phyloP scores from a whole-genome alignment of 2,888 invertebrate species.

The Spicauda simplicius region DNA sequence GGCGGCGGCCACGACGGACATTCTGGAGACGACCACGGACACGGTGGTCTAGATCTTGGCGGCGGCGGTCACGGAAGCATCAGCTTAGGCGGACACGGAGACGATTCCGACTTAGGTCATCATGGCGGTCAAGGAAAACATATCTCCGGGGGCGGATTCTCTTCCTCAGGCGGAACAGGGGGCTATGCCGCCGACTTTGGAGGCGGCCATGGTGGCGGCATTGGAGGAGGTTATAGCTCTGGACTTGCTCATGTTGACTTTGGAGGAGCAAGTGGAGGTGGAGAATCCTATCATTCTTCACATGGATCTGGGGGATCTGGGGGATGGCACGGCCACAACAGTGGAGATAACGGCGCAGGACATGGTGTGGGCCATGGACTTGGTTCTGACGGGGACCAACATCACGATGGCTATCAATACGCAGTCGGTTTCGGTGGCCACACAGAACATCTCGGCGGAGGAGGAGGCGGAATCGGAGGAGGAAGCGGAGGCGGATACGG shows the following conservation, averaged over 20 bases:
- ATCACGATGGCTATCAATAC: slow-evolving; percentile 43
- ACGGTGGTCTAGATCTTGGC: slow-evolving; percentile 41
- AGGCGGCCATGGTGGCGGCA: slow-evolving; percentile 46
- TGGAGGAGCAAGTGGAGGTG: slow-evolving; percentile 48
- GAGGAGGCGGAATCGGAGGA: slow-evolving; percentile 33
- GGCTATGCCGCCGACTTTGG: slow-evolving; percentile 46
- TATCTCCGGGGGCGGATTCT: slow-evolving; percentile 41
- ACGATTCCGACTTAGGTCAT: slow-evolving; percentile 19
- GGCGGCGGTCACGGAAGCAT: slow-evolving; percentile 44
- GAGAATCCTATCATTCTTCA: slow-evolving; percentile 24
- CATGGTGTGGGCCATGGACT: slow-evolving; percentile 51
- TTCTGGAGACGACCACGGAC: slow-evolving; percentile 37
- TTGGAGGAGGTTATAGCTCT: slow-evolving; percentile 49
- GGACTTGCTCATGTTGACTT: slow-evolving; percentile 46
- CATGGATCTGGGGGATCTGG: slow-evolving; percentile 23
- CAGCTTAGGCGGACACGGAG: slow-evolving; percentile 49
- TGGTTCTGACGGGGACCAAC: slow-evolving; percentile 35
- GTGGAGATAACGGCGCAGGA: slow-evolving; percentile 42
- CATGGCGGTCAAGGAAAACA: slow-evolving; percentile 44
- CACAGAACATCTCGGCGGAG: slow-evolving; percentile 49
- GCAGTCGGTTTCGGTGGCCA: slow-evolving; percentile 43
- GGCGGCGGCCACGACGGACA: slow-evolving; percentile 42
- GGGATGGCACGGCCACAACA: slow-evolving; percentile 32
- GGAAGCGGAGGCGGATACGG: slow-evolving; percentile 40
- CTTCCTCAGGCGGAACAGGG: slow-evolving; percentile 43